These are phyloP conservation scores for Eristalis intricaria DNA, from an alignment of 2,888 invertebrate species.

Conservation along the genomic window DNA sequence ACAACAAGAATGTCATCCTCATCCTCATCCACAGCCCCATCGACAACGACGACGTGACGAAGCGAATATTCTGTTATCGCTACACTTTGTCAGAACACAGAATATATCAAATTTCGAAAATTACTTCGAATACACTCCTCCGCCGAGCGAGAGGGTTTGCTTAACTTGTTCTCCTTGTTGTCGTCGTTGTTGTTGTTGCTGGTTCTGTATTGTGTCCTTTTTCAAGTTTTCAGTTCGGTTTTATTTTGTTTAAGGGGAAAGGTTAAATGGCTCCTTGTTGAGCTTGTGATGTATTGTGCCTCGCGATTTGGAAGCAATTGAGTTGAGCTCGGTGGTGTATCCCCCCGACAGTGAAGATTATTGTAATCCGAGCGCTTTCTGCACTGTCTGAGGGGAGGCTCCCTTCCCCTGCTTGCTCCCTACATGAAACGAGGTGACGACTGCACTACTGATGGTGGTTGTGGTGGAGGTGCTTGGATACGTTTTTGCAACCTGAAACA, in stretches of 20 bases:
- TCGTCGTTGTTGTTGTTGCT: too few species aligned
- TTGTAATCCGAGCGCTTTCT: slow-evolving; percentile 55
- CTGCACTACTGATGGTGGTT: slow-evolving; percentile 12
- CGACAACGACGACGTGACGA: slow-evolving; percentile 54
- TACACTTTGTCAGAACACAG: slow-evolving; percentile 63
- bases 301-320: slow-evolving; percentile 66
- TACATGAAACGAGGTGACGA: slow-evolving; percentile 58
- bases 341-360: slow-evolving; percentile 38
- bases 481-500: slow-evolving; percentile 66
- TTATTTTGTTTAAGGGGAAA: background rate
- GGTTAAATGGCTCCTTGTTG: slow-evolving; percentile 66
- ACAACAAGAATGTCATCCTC: background rate
- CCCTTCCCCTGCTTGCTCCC: background rate
- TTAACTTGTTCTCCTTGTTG: background rate
- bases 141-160: background rate
- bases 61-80: slow-evolving; percentile 67
- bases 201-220: background rate
- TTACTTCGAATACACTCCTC: slow-evolving; percentile 52
- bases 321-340: slow-evolving; percentile 29
- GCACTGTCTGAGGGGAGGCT: background rate
- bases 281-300: slow-evolving; percentile 60
- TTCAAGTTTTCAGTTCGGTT: slow-evolving; percentile 20
- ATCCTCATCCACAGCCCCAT: background rate
- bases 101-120: slow-evolving; percentile 67
- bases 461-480: slow-evolving; percentile 55